Evolutionary conservation across 2,113 vertebrate species (phyloP), one percentile per base, ranked within the genome.

Genomic region (Puffinus mauretanicus): DNA sequence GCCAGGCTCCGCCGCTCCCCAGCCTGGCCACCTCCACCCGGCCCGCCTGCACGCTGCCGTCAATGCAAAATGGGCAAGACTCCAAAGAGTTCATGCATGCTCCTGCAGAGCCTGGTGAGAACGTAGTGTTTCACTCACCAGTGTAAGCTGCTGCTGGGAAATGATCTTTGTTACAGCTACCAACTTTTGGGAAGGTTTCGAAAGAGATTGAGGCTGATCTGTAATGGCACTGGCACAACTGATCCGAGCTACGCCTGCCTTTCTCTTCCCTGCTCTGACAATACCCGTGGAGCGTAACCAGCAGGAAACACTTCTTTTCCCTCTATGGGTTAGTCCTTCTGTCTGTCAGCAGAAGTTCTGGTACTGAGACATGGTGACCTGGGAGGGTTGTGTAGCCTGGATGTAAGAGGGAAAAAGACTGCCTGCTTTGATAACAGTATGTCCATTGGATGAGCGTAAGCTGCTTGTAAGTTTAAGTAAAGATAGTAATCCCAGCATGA

Each of bases 21-120:
- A 16, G 29, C 44, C 62, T 44, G 40, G 26, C 62, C 5, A 0
- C 49, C 57, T 66, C 58, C 66, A 13, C 64, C 13, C 21, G 30
- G 52, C 20, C 14, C 1, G 1, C n/a, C 38, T 20, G 52, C 54
- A 9, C 0, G 1, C 36, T 64, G 47, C 42, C 2, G 0, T 58
- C 73, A 7, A 0, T 46, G 65, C 38, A 44, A 11, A 67, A 29
- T 1, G 2, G 36, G 57, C 29, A 51, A 51, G 24, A 46, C 15
- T 38, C 32, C 61, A 25, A 27, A 54, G 36, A 57, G 25, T 17
- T 47, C 38, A 1, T 4, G 26, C 10, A 1, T 22, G 25, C 36
- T 77, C 24, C 46, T 69, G 26, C 49, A 5, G 3, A 70, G 49
- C 44, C 78, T 49, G 44, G 3, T 26, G 34, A 40, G 44, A 82